These are phyloP conservation scores for Whitmania pigra DNA, from an alignment of 1,140 invertebrate genomes.

Conservation along the genomic window DNA sequence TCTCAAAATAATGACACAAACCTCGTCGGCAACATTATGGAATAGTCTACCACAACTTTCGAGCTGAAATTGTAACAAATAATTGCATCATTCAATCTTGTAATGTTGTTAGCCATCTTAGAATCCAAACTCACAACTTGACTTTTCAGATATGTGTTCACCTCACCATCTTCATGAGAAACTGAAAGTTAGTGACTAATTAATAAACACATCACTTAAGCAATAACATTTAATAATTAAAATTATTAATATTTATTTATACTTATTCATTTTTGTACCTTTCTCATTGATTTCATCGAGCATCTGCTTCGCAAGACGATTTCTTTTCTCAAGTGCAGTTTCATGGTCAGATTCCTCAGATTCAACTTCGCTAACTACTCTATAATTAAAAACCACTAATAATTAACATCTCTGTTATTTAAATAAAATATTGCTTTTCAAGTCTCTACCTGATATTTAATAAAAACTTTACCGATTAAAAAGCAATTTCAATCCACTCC, in stretches of 20 bases:
- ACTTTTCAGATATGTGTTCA: constrained; percentile 4
- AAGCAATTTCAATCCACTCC: no score
- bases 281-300: constrained; percentile 3
- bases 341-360: not conserved
- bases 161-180: not conserved
- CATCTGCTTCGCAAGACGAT: not conserved
- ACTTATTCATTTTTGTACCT: not conserved
- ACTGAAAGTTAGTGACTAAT: not conserved
- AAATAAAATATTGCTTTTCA: no score
- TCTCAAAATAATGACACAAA: not conserved
- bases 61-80: not conserved
- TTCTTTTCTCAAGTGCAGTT: constrained; percentile 10
- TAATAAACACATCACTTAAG: not conserved
- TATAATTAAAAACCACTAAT: no score
- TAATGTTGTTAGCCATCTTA: not conserved
- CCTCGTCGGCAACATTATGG: constrained; percentile 6
- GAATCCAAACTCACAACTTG: not conserved
- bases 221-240: not conserved
- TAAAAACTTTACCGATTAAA: no score
- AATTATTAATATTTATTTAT: constrained; percentile 4
- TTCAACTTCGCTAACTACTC: no score
- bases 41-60: not conserved
- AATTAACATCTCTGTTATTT: no score
- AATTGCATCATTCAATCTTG: not conserved
- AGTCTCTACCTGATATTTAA: no score